phyloP scores from a whole-genome alignment of 92 coral and sea anemone genomes.

The Palythoa heliodiscus region DNA sequence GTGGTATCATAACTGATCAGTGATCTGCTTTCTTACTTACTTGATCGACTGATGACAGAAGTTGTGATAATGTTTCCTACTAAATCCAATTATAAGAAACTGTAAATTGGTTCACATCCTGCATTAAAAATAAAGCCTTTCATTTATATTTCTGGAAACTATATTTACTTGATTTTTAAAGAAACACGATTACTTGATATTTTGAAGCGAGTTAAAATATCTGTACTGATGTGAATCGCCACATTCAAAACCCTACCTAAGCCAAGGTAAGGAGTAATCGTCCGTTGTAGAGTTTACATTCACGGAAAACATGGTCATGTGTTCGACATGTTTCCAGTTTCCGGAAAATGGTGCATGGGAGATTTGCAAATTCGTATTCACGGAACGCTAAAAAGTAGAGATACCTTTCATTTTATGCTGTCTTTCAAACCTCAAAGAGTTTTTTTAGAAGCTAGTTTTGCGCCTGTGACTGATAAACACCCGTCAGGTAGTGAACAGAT shows the following conservation, averaged over 20 bases:
- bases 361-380: neutral
- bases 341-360: neutral
- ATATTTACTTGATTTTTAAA: neutral
- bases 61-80: neutral
- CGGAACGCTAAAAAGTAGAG: neutral
- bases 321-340: neutral
- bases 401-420: neutral
- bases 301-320: too few relatives aligned
- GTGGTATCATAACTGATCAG: neutral
- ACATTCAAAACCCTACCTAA: too few relatives aligned
- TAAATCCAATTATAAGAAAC: slow-evolving; percentile 33
- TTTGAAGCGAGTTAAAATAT: too few relatives aligned
- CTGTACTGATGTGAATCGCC: too few relatives aligned
- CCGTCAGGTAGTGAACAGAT: too few relatives aligned
- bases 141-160: neutral
- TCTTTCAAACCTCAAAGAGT: neutral
- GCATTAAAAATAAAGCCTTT: neutral
- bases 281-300: too few relatives aligned
- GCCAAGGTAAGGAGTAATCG: too few relatives aligned
- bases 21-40: neutral
- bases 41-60: neutral
- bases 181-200: neutral
- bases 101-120: neutral
- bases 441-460: too few relatives aligned
- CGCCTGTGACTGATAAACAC: too few relatives aligned